A percentile compares a stretch with the other conserved stretches of the same genome.
Evolutionary conservation across 2,113 vertebrate species (phyloP).

Genomic region (Otus sunia): DNA sequence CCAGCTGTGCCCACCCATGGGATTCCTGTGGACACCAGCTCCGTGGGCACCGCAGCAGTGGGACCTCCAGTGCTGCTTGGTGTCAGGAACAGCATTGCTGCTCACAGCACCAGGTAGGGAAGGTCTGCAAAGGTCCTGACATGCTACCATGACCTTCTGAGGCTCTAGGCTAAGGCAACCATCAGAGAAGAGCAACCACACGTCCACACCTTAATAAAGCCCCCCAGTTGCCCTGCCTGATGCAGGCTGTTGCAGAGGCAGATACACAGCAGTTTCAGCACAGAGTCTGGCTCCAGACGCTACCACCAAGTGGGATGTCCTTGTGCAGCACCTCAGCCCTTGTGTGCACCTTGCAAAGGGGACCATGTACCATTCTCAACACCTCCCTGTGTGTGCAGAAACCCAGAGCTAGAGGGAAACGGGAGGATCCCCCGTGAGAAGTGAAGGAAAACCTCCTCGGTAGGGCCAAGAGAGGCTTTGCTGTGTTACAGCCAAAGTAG

Average conservation of each 20-base stretch:
- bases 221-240: background rate
- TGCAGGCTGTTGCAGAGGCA: background rate
- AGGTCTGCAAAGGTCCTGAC: rapidly evolving
- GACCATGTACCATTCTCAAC: background rate
- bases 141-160: background rate
- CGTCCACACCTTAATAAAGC: background rate
- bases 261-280: background rate
- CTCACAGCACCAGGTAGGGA: background rate
- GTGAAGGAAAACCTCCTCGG: background rate
- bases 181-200: background rate
- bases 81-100: rapidly evolving
- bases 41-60: rapidly evolving
- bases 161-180: background rate
- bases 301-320: rapidly evolving
- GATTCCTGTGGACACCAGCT: background rate
- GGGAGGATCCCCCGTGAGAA: background rate
- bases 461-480: background rate
- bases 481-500: background rate
- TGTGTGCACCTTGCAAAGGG: background rate
- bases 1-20: background rate
- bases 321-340: background rate
- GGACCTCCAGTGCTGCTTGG: rapidly evolving
- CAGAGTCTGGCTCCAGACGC: background rate
- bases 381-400: rapidly evolving
- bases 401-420: background rate